These are phyloP conservation scores for Rhinoraja longicauda DNA, from an alignment of 2,797 vertebrate genomes.

Conservation along the genomic window DNA sequence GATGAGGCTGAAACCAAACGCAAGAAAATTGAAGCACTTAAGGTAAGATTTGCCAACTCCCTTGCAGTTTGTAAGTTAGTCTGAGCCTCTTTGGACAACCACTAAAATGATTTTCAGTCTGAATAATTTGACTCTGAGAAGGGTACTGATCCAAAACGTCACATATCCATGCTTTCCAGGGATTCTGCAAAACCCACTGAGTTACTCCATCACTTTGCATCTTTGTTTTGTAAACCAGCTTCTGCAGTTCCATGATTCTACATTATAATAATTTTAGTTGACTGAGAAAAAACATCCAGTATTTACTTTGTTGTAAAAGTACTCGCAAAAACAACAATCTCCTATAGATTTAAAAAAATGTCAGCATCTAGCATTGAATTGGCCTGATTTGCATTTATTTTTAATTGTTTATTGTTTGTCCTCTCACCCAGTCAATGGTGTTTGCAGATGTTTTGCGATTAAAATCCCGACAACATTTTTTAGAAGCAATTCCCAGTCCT, in stretches of 20 bases:
- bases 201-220: too few species aligned
- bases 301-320: neutral
- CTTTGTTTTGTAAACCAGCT: too few species aligned
- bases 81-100: neutral
- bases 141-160: too few species aligned
- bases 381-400: neutral
- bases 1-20: constrained; percentile 76
- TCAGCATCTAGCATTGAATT: neutral
- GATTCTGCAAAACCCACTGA: too few species aligned
- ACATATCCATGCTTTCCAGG: too few species aligned
- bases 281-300: neutral
- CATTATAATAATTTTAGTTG: too few species aligned
- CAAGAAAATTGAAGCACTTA: constrained; percentile 81
- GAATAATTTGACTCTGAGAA: too few species aligned
- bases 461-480: neutral
- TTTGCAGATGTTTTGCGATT: neutral
- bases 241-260: too few species aligned
- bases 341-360: neutral
- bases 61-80: neutral
- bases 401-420: neutral
- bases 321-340: neutral
- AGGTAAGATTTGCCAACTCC: constrained; percentile 56
- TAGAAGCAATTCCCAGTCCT: neutral
- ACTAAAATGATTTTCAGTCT: neutral
- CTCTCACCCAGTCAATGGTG: neutral